These are phyloP conservation scores for Coranthus polyacanthus DNA, from an alignment of 2,797 vertebrate genomes.

Conservation along the genomic window DNA sequence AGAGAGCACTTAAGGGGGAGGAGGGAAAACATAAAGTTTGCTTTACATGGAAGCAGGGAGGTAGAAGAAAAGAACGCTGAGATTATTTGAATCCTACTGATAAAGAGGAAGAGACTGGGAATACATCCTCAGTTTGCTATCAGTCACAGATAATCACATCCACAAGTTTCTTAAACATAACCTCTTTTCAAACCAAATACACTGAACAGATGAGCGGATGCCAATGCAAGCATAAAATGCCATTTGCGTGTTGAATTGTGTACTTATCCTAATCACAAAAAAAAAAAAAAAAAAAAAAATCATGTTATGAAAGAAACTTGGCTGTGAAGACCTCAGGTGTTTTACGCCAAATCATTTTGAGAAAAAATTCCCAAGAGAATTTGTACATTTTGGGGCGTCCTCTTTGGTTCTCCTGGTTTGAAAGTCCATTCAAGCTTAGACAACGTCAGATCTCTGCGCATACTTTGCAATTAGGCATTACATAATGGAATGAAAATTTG, in stretches of 20 bases:
- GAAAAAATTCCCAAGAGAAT: constrained; percentile 21
- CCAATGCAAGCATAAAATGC: constrained; percentile 63
- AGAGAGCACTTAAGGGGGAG: constrained; percentile 58
- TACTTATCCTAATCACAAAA: constrained; percentile 40
- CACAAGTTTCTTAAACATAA: constrained; percentile 20
- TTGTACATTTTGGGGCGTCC: not conserved
- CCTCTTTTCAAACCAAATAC: constrained; percentile 51
- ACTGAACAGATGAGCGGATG: constrained; percentile 55
- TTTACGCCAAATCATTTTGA: constrained; percentile 26
- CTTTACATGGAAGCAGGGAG: constrained; percentile 40
- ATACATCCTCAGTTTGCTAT: constrained; percentile 15
- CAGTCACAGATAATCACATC: constrained; percentile 31
- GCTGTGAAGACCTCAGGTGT: constrained; percentile 54
- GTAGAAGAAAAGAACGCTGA: constrained; percentile 33
- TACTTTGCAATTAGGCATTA: constrained; percentile 1
- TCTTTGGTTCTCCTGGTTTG: not conserved
- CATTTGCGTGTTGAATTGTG: constrained; percentile 66
- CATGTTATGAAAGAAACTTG: constrained; percentile 45
- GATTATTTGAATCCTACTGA: not conserved
- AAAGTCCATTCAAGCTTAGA: not conserved
- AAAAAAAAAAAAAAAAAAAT: constrained; percentile 31
- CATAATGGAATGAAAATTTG: not conserved
- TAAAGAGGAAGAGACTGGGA: constrained; percentile 26
- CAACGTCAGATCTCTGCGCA: not conserved
- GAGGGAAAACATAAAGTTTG: constrained; percentile 53